These are phyloP conservation scores for Poeciliopsis turneri DNA, from an alignment of 2,797 vertebrate species.

Conservation along the genomic window DNA sequence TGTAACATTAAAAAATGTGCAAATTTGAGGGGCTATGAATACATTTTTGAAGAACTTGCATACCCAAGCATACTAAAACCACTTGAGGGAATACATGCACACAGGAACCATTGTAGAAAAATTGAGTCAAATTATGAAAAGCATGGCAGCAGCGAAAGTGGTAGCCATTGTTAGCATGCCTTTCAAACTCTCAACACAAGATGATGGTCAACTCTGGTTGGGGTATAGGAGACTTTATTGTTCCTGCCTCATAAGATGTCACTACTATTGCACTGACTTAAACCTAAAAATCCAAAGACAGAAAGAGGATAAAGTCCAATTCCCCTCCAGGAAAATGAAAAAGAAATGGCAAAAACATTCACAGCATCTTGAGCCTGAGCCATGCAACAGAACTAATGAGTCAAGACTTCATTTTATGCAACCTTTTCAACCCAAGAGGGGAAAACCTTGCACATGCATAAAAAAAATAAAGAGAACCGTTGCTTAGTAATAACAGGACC, in stretches of 20 bases:
- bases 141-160: conserved; percentile 31
- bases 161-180: conserved; percentile 75
- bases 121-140: conserved; percentile 33
- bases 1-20: neutral
- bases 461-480: conserved; percentile 2
- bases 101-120: conserved; percentile 44
- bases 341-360: neutral
- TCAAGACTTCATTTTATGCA: neutral
- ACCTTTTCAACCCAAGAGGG: neutral
- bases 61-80: conserved; percentile 1
- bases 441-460: conserved; percentile 40
- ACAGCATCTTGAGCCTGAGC: neutral
- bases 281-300: neutral
- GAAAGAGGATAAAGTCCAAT: neutral
- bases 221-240: conserved; percentile 2
- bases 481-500: neutral
- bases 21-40: neutral
- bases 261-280: neutral
- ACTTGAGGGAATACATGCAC: conserved; percentile 60
- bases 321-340: neutral
- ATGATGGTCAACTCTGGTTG: neutral
- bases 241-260: neutral
- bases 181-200: conserved; percentile 29
- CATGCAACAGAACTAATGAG: conserved; percentile 47
- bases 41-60: neutral